Evolutionary conservation across 2,113 vertebrate genomes (phyloP), one percentile per base, ranked within the genome.

Genomic region (Tachysurus vachellii): DNA sequence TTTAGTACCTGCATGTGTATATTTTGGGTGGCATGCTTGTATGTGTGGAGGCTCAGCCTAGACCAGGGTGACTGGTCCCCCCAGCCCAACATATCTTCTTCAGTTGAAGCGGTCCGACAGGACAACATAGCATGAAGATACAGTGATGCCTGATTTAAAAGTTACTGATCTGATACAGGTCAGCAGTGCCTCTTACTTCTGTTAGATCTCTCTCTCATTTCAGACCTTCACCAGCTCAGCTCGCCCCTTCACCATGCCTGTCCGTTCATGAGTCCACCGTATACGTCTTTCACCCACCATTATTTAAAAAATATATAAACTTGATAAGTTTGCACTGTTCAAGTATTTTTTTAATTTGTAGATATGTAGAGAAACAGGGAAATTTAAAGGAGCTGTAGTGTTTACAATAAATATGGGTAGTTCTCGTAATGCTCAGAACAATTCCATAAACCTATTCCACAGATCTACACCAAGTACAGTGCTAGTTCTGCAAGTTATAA

Each of bases 31-130:
- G 66, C 82, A 87, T 81, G 31, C 12, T 56, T 87, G 36, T 87
- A 75, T 88, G 76, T 64, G 62, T 85, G 86, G 85, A 95, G 97
- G 97, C 94, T 96, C 92, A 96, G 94, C 92, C 44, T 19, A 70
- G 28, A 36, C 96, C 95, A 90, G 97, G 96, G 50, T 96, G 96
- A 82, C 97, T 96, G 2, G 95, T 96, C 82, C 96, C 96, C 96
- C 83, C 97, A 96, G 84, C 96, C 97, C 59, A 95, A 97, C 92
- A 96, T 97, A 93, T 94, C 95, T 86, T 96, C 96, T 85, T 96
- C 96, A 1, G 97, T 95, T 92, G 97, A 96, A 91, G 97, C 97
- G 88, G 90, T 93, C 91, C 95, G 96, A 94, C 95, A 95, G 91
- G 95, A 96, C 90, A 94, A 95, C 90, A 95, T 93, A 14, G 10